These are phyloP conservation scores for Villa cingulata DNA, from an alignment of 2,888 invertebrate species.

Conservation along the genomic window DNA sequence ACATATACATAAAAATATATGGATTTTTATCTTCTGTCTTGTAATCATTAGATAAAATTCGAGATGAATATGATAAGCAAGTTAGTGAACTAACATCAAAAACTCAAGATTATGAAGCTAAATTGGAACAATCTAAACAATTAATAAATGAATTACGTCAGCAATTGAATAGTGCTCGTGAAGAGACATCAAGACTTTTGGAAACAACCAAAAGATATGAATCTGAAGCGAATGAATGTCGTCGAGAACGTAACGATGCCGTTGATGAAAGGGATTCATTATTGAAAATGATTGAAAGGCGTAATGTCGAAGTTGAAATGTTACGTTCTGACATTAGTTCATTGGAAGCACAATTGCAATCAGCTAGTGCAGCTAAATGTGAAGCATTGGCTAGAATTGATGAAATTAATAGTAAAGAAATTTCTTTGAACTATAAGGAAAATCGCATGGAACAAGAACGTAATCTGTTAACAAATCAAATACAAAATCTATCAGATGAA, in stretches of 20 bases:
- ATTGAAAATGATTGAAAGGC: slow-evolving; percentile 54
- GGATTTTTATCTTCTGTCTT: too few species aligned
- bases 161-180: slow-evolving; percentile 47
- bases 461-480: slow-evolving; percentile 59
- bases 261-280: slow-evolving; percentile 64
- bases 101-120: slow-evolving; percentile 48
- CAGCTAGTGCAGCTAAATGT: slow-evolving; percentile 67
- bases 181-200: slow-evolving; percentile 50
- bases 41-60: slow-evolving; percentile 47
- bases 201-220: slow-evolving; percentile 50
- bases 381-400: slow-evolving; percentile 67
- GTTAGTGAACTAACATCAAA: slow-evolving; percentile 45
- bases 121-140: slow-evolving; percentile 47
- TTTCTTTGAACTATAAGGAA: slow-evolving; percentile 66
- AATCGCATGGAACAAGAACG: slow-evolving; percentile 74
- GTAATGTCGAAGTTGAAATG: slow-evolving; percentile 59
- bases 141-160: slow-evolving; percentile 49
- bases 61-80: slow-evolving; percentile 41
- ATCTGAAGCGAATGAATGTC: slow-evolving; percentile 49
- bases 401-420: slow-evolving; percentile 67
- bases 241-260: slow-evolving; percentile 55
- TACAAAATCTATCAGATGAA: slow-evolving; percentile 64
- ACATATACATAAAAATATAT: too few species aligned
- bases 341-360: slow-evolving; percentile 58
- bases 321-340: slow-evolving; percentile 53